A percentile compares a stretch with the other conserved stretches of the same genome.
Evolutionary conservation across 2,113 vertebrate species (phyloP).

Genomic region (Tyto alba): DNA sequence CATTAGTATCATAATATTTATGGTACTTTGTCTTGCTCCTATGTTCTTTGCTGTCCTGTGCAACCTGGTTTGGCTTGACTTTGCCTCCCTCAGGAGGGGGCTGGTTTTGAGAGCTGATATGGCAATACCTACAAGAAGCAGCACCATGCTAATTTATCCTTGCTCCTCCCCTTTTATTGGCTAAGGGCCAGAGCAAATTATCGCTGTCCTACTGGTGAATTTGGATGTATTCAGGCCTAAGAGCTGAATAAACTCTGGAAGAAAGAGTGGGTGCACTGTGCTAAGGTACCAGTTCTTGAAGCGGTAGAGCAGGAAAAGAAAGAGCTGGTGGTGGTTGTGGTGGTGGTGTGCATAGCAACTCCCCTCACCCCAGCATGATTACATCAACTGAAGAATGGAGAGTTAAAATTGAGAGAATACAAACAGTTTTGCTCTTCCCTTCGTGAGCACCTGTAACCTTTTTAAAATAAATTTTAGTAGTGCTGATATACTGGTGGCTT

Average conservation of each 20-base stretch:
- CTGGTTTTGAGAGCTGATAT: not conserved
- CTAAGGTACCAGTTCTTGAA: not conserved
- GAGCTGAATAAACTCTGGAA: not conserved
- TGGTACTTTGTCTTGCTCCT: not conserved
- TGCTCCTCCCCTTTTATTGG: not conserved
- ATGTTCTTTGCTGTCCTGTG: not conserved
- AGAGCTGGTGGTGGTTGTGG: not conserved
- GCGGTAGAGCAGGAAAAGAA: not conserved
- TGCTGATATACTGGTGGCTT: not conserved
- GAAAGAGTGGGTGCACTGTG: not conserved
- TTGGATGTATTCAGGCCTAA: not conserved
- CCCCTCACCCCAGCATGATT: not conserved
- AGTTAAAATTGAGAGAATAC: not conserved
- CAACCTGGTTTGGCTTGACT: not conserved
- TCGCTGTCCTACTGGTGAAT: not conserved
- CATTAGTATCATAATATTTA: not conserved
- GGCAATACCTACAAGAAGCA: not conserved
- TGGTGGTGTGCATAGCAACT: not conserved
- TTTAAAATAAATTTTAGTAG: not conserved
- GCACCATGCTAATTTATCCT: not conserved
- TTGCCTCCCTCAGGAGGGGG: not conserved
- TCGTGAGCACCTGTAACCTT: not conserved
- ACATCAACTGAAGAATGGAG: not conserved
- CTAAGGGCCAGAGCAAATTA: not conserved
- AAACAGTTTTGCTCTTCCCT: not conserved